Base-by-base conservation (phyloP, 2,888 invertebrate genomes). In the Endotricha flammealis region DNA sequence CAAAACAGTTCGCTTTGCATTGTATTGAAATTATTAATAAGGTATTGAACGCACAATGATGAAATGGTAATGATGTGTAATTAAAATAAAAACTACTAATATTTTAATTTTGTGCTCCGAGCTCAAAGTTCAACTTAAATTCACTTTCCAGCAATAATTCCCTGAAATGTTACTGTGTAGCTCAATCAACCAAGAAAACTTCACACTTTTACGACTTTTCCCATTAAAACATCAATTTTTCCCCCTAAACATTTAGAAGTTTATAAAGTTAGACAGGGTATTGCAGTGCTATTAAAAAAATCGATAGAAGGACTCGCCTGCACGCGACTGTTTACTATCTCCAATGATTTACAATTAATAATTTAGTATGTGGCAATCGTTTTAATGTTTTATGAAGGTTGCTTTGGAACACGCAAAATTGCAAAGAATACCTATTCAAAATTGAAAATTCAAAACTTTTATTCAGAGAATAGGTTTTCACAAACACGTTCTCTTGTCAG, bases 251-350 rank as follows among this genome's bases (percentile, higher is more conserved):
- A 16, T 40, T 32, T 34, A 32, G 29, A 25, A 46, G 38, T 42
- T 29, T 37, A 42, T 42, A 37, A 36, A 42, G 47, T 50, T 50
- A 48, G 35, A 45, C 40, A 53, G 52, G 46, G 38, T 43, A 40
- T 49, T 47, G 53, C 53, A 43, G 44, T 32, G 41, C 50, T 44
- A 38, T 44, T 47, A 39, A 53, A 57, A 58, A 64, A 63, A 66
- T 65, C 65, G 44, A 67, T 64, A 44, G 4, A 36, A 42, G 25
- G 43, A 52, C 47, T 33, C 39, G 38, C 41, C 45, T 38, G 42
- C 65, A 68, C 64, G 65, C 67, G 54, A 31, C 35, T 35, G 46
- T 46, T 45, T 40, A 38, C 38, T 28, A 39, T 34, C 22, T 36
- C 12, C 11, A 24, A 29, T 37, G 36, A 31, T 38, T 33, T 25